Evolutionary conservation across 23 tunicate genomes (phyloP), one percentile per base, ranked within the genome.

Genomic region (Ciona savignyi): DNA sequence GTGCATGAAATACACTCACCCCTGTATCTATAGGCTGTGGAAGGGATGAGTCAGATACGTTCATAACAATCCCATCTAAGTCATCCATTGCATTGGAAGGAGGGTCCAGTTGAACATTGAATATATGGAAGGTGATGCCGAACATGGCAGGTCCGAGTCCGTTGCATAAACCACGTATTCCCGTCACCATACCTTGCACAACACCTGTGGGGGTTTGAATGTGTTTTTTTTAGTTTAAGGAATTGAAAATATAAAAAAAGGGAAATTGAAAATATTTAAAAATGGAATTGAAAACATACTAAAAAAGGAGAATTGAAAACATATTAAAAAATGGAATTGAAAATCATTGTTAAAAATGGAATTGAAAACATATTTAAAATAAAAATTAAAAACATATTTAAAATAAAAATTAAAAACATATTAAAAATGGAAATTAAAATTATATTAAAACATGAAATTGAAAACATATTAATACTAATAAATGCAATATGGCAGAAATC

Each of bases 141-240:
- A 80, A 94, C 74, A 94, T 56, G 2, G 99, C 99, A 0, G 99
- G 99, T 2, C 99, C 99, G 35, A 94, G 78, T 24, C 99, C 99
- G 33, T 78, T 88, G 77, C 99, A 94, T 29, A 94, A 65, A 31
- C 99, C 95, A 35, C 99, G 70, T 2, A 94, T 77, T 1, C 99
- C 99, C 1, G 99, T 94, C 2, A 94, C 83, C 79, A 94, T 87
- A n/a, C 99, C 99, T 76, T 94, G 99, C 0, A 80, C 95, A 27
- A 94, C 99, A 25, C 99, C 99, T 87, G 15, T 9, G 56, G 56
- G 9, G 56, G 15, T 6, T 42, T 9, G 51, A 42, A n/a, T n/a
- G n/a, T n/a, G n/a, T n/a, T n/a, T n/a, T n/a, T n/a, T n/a, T n/a
- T n/a, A n/a, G n/a, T n/a, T n/a, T n/a, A n/a, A n/a, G n/a, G n/a